These are phyloP conservation scores for Diaperis boleti DNA, from an alignment of 2,888 invertebrate genomes.

Conservation along the genomic window DNA sequence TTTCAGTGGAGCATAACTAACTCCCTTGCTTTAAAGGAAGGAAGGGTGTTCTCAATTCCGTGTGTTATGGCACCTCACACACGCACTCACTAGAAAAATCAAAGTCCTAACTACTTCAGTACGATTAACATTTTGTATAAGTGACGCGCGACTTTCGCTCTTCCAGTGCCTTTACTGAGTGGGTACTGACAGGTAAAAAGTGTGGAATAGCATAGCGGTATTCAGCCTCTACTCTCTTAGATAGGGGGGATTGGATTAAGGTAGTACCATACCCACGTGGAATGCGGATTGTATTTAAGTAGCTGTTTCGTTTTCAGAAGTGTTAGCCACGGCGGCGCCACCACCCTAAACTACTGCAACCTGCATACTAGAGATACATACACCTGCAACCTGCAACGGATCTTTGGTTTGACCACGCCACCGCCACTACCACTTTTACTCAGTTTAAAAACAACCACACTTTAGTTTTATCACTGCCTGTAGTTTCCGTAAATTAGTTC, in stretches of 20 bases:
- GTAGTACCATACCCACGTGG: slow-evolving; percentile 46
- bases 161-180: slow-evolving; percentile 54
- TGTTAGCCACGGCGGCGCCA: slow-evolving; percentile 42
- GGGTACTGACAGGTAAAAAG: slow-evolving; percentile 58
- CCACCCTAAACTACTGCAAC: slow-evolving; percentile 31
- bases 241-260: slow-evolving; percentile 50
- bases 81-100: slow-evolving; percentile 21
- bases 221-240: slow-evolving; percentile 47
- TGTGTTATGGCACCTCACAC: slow-evolving; percentile 23
- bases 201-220: slow-evolving; percentile 59
- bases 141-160: slow-evolving; percentile 55
- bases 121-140: slow-evolving; percentile 28
- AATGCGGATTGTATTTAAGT: slow-evolving; percentile 46
- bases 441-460: too few species aligned
- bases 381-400: slow-evolving; percentile 38
- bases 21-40: slow-evolving; percentile 17
- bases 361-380: slow-evolving; percentile 3
- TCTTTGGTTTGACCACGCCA: slow-evolving; percentile 36
- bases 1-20: slow-evolving; percentile 31
- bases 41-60: slow-evolving; percentile 21
- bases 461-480: too few species aligned
- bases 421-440: background rate
- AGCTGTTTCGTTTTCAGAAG: slow-evolving; percentile 41
- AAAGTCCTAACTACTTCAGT: slow-evolving; percentile 2
- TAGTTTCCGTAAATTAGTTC: too few species aligned